Conservation (phyloP, 2,888 invertebrate species). For the Drosophila cognata region DNA sequence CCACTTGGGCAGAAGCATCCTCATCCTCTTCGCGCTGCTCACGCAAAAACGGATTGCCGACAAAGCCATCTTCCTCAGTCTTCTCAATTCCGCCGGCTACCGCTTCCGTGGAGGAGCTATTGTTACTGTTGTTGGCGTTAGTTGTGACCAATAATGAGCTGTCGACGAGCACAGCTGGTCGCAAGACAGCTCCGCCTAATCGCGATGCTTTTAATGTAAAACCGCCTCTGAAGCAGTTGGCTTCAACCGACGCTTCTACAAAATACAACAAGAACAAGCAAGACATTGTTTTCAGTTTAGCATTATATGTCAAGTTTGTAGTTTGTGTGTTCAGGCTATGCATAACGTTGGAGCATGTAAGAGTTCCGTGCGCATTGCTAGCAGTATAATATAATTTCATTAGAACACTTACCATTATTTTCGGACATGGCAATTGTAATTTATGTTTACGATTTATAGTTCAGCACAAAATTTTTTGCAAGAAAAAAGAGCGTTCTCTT, state of each 20-base stretch:
- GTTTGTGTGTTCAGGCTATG: neutral
- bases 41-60: conserved; percentile 82
- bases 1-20: conserved; percentile 51
- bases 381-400: neutral
- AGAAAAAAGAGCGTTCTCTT: conserved; percentile 71
- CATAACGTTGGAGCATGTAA: neutral
- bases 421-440: conserved; percentile 79
- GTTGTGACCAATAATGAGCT: conserved; percentile 75
- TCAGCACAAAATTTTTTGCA: conserved; percentile 41
- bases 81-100: conserved; percentile 51
- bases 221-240: conserved; percentile 82
- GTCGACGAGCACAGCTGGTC: conserved; percentile 81
- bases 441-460: conserved; percentile 48
- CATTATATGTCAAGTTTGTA: conserved; percentile 8
- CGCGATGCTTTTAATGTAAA: conserved; percentile 80
- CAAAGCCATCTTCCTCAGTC: conserved; percentile 61
- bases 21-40: conserved; percentile 77
- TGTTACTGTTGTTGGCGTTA: conserved; percentile 38
- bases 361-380: neutral
- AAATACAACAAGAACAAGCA: conserved; percentile 44
- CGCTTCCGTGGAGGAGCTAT: conserved; percentile 43
- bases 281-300: conserved; percentile 20
- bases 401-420: conserved; percentile 82
- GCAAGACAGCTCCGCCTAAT: conserved; percentile 81
- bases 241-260: conserved; percentile 83